Percentiles rank a stretch among this genome's conserved stretches.
These are phyloP conservation scores for Thunnus albacares DNA, from an alignment of 2,797 vertebrate species.

Conservation along the genomic window DNA sequence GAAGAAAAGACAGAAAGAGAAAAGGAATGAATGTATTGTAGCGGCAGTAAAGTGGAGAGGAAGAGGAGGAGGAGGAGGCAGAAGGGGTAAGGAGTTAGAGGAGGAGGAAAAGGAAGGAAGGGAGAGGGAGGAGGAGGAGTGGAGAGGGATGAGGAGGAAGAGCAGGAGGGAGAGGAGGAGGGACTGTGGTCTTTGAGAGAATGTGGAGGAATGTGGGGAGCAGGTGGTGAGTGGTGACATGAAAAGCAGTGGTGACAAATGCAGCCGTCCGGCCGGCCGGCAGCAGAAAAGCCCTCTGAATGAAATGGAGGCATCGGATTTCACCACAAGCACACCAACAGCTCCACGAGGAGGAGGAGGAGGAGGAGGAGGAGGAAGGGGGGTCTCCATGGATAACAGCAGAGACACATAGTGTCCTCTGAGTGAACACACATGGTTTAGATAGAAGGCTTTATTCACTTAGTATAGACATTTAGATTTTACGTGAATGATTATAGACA, in stretches of 20 bases:
- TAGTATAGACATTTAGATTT: background rate
- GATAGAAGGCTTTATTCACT: background rate
- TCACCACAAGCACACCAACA: slow-evolving; percentile 59
- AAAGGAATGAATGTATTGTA: slow-evolving; percentile 28
- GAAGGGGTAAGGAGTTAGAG: background rate
- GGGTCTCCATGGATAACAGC: slow-evolving; percentile 5
- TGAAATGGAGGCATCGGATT: slow-evolving; percentile 77
- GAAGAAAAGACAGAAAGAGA: slow-evolving; percentile 43
- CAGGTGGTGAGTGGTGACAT: slow-evolving; percentile 89
- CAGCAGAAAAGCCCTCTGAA: slow-evolving; percentile 72
- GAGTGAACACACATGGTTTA: slow-evolving; percentile 2
- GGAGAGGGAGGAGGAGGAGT: slow-evolving; percentile 51
- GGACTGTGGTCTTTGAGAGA: slow-evolving; percentile 79
- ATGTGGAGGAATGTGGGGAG: slow-evolving; percentile 88
- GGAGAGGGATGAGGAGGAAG: slow-evolving; percentile 61
- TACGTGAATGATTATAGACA: background rate
- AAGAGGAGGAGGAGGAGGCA: slow-evolving; percentile 23
- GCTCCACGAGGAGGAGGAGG: slow-evolving; percentile 1
- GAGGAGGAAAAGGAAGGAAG: slow-evolving; percentile 21
- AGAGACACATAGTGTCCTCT: slow-evolving; percentile 8
- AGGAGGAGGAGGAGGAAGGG: slow-evolving; percentile 1
- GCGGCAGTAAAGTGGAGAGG: slow-evolving; percentile 41
- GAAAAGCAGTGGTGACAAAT: slow-evolving; percentile 87
- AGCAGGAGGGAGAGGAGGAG: slow-evolving; percentile 60
- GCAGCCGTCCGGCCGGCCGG: slow-evolving; percentile 75